Evolutionary conservation across 2,113 vertebrate species (phyloP), one percentile per base, ranked within the genome.

Genomic region (Dromaius novaehollandiae): DNA sequence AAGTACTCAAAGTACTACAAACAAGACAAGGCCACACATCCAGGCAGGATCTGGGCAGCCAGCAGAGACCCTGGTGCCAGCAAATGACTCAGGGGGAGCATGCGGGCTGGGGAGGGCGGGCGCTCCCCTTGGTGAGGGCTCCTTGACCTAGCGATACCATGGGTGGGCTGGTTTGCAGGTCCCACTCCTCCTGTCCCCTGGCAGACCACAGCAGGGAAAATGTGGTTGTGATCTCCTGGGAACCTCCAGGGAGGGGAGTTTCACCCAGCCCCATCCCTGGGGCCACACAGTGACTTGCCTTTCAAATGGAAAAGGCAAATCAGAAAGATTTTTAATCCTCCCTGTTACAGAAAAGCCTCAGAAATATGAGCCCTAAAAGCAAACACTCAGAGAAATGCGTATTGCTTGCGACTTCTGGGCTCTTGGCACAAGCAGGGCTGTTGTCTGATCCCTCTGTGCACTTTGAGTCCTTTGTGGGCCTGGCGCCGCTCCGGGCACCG

Each of bases 221-320:
- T 0, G 0, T 0, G 2, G 34, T 9, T 44, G 8, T 20, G 12
- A 24, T 5, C 12, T 18, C 32, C 46, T 1, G 0, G 30, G 25
- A 22, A 30, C 0, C 44, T 0, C 46, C 18, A 0, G 1, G 36
- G 36, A 55, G 32, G n/a, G 13, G 56, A 21, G 13, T 12, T 74
- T 34, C 25, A 8, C 21, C 60, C 40, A 28, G 19, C 10, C 55
- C 32, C 4, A 0, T 10, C 40, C 68, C 20, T 6, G 56, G 20
- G 38, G 40, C 11, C 5, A 0, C 38, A 8, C 50, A 0, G 0
- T 26, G 64, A 48, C 9, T n/a, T 0, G 2, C 25, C 50, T 86
- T 73, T 58, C 26, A 61, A 20, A 56, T 22, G 32, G 32, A 68
- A 63, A 9, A 0, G 0, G 64, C n/a, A 71, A 91, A 85, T 14